Conservation (phyloP, 2,888 invertebrate genomes). For the Chymomyza amoena region DNA sequence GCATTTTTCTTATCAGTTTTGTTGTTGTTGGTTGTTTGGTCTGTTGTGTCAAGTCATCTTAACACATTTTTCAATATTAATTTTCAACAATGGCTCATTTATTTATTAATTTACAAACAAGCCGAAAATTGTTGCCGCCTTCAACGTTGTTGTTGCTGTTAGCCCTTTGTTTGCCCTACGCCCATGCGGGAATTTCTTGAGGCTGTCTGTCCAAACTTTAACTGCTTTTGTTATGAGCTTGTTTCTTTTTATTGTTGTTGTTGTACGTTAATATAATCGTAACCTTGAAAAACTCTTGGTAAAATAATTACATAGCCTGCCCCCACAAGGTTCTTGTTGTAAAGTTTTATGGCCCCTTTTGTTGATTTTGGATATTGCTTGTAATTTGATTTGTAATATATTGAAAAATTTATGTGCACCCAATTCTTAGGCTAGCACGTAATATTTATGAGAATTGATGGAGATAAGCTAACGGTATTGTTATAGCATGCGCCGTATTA, state of each 20-base stretch:
- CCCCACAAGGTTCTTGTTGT: conserved; percentile 7
- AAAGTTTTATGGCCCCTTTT: conserved; percentile 33
- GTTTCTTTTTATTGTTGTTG: conserved; percentile 36
- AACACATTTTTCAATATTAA: conserved; percentile 31
- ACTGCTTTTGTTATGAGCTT: neutral
- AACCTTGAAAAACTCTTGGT: conserved; percentile 41
- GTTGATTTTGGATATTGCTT: conserved; percentile 13
- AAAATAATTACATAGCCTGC: conserved; percentile 21
- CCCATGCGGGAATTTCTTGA: conserved; percentile 44
- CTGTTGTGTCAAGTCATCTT: conserved; percentile 25
- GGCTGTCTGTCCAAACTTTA: conserved; percentile 7
- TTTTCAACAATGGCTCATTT: conserved; percentile 54
- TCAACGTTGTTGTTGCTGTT: conserved; percentile 29
- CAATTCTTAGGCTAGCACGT: neutral
- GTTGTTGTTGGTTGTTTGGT: neutral
- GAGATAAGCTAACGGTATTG: conserved; percentile 2
- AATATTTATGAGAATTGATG: neutral
- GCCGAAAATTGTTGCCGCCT: conserved; percentile 47
- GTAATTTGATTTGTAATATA: conserved; percentile 33
- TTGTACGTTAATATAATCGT: conserved; percentile 40
- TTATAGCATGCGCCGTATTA: neutral
- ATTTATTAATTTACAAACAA: conserved; percentile 51
- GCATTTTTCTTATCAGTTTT: conserved; percentile 34
- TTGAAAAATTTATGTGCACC: conserved; percentile 27
- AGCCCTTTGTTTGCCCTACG: conserved; percentile 28